Evolutionary conservation across 2,888 invertebrate species (phyloP), one percentile per base, ranked within the genome.

Genomic region (Ophion costatus): DNA sequence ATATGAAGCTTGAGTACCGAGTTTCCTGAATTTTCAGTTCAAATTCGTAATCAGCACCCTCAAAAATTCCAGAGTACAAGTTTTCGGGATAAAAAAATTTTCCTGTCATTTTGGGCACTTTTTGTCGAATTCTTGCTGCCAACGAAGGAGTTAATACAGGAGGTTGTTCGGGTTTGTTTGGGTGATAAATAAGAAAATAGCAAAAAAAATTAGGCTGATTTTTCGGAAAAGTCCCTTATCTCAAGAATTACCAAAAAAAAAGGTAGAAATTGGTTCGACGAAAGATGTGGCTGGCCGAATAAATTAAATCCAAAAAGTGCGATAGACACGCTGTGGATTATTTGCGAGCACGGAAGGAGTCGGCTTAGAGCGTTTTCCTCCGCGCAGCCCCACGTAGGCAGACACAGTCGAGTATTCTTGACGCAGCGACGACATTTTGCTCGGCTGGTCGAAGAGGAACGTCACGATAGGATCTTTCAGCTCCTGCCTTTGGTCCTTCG

Each of bases 381-480:
- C 38, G 38, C 59, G 22, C 22, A 57, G 57, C 74, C 80, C 9
- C 0, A 45, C 45, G 45, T 45, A 45, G 45, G 11, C 11, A 45
- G 45, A 11, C 45, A 45, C 9, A 69, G 42, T 57, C 51, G 76
- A 66, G 82, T 22, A 88, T 83, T 88, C 88, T 89, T 89, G 90
- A 89, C 88, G 89, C 89, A 85, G 76, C 73, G 71, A 82, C 38
- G 78, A 82, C 64, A 82, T 77, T 77, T 77, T 57, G 79, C 79
- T 70, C 66, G 64, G 45, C 51, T 77, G 79, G 85, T 85, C 87
- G 82, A 86, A 86, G 88, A 89, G 89, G 88, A 89, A 88, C 87
- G 83, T 87, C 87, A 86, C 84, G 89, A 89, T 90, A 87, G 80
- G 87, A 89, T 90, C 90, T 87, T 85, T 69, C 85, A 86, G 87